Conservation (phyloP, 2,113 vertebrate species). For the Anarrhichthys ocellatus region DNA sequence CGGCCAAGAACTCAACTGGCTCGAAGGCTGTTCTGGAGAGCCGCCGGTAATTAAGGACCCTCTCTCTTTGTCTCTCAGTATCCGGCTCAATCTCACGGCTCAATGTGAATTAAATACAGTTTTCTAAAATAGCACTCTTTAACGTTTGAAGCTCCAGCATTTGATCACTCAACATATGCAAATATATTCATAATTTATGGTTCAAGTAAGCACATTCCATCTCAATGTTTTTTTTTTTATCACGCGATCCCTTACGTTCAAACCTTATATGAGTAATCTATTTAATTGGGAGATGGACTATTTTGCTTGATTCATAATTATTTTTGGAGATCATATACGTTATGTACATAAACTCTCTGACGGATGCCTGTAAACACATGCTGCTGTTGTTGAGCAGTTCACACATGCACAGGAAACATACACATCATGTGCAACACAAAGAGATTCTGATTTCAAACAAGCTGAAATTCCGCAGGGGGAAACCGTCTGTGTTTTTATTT, state of each 20-base stretch:
- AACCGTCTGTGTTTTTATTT: background rate
- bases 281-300: conserved; percentile 6
- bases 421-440: conserved; percentile 1
- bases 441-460: conserved; percentile 45
- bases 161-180: conserved; percentile 69
- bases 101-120: conserved; percentile 28
- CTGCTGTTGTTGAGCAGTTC: background rate
- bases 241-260: background rate
- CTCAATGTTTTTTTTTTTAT: background rate
- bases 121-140: conserved; percentile 48
- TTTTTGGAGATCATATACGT: conserved; percentile 19
- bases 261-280: conserved; percentile 18
- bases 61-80: conserved; percentile 18
- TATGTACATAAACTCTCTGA: conserved; percentile 8
- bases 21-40: conserved; percentile 26
- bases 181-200: conserved; percentile 63
- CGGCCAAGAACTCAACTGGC: conserved; percentile 31
- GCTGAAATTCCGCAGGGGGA: conserved; percentile 32
- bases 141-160: conserved; percentile 57
- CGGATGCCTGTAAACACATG: conserved; percentile 20
- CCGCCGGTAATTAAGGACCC: conserved; percentile 57
- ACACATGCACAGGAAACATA: conserved; percentile 5
- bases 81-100: conserved; percentile 27
- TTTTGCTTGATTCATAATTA: conserved; percentile 47
- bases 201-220: conserved; percentile 44